Percentiles rank a stretch among this genome's conserved stretches.
These are phyloP conservation scores for Pogona vitticeps DNA, from an alignment of 2,113 vertebrate genomes.

Conservation along the genomic window DNA sequence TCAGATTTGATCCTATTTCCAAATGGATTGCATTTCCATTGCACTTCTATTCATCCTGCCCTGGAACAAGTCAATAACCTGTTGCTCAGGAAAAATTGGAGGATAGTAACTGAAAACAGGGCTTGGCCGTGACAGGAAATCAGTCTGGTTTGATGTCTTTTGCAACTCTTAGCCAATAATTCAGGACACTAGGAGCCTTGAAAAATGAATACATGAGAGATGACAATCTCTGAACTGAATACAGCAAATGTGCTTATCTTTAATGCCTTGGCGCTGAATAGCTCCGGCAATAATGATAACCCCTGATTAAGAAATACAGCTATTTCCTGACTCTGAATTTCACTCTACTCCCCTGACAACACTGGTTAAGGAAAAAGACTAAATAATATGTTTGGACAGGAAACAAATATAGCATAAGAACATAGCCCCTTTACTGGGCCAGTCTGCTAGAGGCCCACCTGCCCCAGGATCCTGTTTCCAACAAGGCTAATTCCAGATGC, in stretches of 20 bases:
- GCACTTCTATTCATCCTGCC: constrained; percentile 25
- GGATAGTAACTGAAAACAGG: constrained; percentile 56
- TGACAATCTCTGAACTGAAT: constrained; percentile 39
- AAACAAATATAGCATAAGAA: constrained; percentile 24
- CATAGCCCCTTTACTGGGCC: neutral
- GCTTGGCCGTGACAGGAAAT: constrained; percentile 46
- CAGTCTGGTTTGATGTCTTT: constrained; percentile 50
- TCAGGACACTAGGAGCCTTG: constrained; percentile 25
- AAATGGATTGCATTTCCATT: constrained; percentile 40
- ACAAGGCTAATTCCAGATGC: neutral
- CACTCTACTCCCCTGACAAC: constrained; percentile 50
- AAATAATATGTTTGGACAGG: constrained; percentile 39
- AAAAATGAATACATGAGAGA: constrained; percentile 47
- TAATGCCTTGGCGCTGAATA: neutral
- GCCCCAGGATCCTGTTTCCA: constrained; percentile 5
- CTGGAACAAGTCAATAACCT: constrained; percentile 52
- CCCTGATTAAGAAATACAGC: constrained; percentile 44
- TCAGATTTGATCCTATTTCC: constrained; percentile 8
- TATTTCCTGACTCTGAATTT: constrained; percentile 58
- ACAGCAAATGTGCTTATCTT: constrained; percentile 45
- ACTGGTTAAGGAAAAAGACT: constrained; percentile 43
- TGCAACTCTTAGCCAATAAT: constrained; percentile 53
- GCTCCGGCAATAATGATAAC: constrained; percentile 48
- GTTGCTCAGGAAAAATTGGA: constrained; percentile 46
- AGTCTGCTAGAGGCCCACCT: neutral